Percentiles rank a stretch among this genome's conserved stretches.
These are phyloP conservation scores for Bos javanicus DNA, from an alignment of 2,113 vertebrate species.

Conservation along the genomic window DNA sequence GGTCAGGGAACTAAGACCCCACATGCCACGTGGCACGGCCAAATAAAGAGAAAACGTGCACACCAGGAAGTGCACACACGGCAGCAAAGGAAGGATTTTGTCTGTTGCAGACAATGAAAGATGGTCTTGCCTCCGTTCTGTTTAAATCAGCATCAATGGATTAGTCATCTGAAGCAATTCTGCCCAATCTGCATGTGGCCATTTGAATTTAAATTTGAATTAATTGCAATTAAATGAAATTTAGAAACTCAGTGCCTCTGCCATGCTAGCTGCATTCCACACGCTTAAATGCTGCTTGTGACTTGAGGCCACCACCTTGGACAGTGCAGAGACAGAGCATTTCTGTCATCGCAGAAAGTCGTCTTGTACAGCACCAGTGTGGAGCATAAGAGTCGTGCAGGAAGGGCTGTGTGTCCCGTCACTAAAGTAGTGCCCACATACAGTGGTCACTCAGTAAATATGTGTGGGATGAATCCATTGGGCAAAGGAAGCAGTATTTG, in stretches of 20 bases:
- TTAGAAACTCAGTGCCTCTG: background rate
- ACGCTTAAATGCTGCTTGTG: background rate
- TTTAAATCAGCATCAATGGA: accelerated
- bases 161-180: background rate
- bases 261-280: background rate
- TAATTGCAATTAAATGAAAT: background rate
- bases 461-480: background rate
- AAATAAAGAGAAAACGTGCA: background rate
- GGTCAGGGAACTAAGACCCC: background rate
- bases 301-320: accelerated
- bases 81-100: background rate
- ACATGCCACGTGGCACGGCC: background rate
- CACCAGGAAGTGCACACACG: background rate
- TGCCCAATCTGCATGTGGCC: background rate
- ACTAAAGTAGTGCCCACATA: accelerated
- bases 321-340: background rate
- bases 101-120: background rate
- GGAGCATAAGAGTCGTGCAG: accelerated
- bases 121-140: background rate
- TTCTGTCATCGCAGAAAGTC: background rate
- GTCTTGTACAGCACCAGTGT: background rate
- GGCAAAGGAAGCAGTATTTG: background rate
- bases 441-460: background rate
- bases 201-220: background rate
- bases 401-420: background rate